Percentiles rank a stretch among this genome's conserved stretches.
These are phyloP conservation scores for Cancer borealis DNA, from an alignment of 2,888 invertebrate genomes.

Conservation along the genomic window DNA sequence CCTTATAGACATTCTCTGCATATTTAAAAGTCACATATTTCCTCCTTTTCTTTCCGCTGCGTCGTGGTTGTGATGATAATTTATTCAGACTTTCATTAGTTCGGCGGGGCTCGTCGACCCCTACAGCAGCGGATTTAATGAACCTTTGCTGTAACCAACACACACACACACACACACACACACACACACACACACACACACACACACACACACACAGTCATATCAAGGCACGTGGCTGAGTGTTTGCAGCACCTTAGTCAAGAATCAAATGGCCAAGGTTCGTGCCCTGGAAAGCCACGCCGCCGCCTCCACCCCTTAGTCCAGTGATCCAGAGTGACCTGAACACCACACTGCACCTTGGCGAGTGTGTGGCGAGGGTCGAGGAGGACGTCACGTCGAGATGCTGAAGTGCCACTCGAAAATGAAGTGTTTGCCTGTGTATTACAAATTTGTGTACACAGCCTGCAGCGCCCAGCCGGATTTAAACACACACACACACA, in stretches of 20 bases:
- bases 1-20: not conserved
- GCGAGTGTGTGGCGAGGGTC: not conserved
- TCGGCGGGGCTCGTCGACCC: not conserved
- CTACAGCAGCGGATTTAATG: not conserved
- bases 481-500: not conserved
- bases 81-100: slow-evolving; percentile 10
- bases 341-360: too few species aligned
- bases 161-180: not conserved
- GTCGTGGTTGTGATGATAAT: slow-evolving; percentile 10
- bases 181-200: slow-evolving; percentile 40
- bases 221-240: not conserved
- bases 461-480: not conserved
- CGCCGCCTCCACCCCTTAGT: not conserved
- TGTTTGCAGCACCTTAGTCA: not conserved
- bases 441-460: slow-evolving; percentile 11
- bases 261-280: not conserved
- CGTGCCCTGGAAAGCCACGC: not conserved
- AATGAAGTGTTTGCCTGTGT: not conserved
- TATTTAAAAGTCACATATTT: not conserved
- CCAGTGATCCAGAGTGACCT: not conserved
- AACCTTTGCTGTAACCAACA: not conserved
- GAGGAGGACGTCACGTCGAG: not conserved
- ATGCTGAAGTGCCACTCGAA: not conserved
- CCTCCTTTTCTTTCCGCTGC: not conserved
- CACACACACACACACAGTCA: slow-evolving; percentile 27